A percentile compares a stretch with the other conserved stretches of the same genome.
Evolutionary conservation across 2,888 invertebrate species (phyloP).

Genomic region (Schizaphis graminum): DNA sequence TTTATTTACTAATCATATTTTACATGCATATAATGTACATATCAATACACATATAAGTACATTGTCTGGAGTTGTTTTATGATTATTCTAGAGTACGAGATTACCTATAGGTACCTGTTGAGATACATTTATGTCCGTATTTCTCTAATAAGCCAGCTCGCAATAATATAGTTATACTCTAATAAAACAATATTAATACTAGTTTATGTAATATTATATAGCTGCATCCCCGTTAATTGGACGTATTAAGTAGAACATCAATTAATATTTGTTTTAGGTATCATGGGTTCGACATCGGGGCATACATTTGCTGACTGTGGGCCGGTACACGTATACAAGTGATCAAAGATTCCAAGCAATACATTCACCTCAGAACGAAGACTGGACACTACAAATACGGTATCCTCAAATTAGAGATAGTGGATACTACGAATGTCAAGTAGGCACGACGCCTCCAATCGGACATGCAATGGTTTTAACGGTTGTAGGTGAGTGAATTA

Average conservation of each 20-base stretch:
- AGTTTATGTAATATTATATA: neutral
- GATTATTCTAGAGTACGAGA: neutral
- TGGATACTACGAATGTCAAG: constrained; percentile 94
- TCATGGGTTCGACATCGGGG: constrained; percentile 93
- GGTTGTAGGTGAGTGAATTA: constrained; percentile 86
- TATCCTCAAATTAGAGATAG: constrained; percentile 91
- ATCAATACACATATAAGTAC: neutral
- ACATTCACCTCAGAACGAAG: constrained; percentile 82
- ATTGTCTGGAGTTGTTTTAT: neutral
- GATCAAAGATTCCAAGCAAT: constrained; percentile 92
- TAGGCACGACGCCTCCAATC: constrained; percentile 92
- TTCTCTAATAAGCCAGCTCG: neutral
- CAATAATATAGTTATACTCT: neutral
- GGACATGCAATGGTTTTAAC: constrained; percentile 91
- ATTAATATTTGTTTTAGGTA: constrained; percentile 77
- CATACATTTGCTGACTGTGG: constrained; percentile 89
- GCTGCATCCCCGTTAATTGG: neutral
- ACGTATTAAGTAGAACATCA: neutral
- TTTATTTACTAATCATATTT: neutral
- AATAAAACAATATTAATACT: neutral
- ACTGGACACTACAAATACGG: constrained; percentile 93
- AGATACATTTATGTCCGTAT: neutral
- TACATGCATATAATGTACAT: neutral
- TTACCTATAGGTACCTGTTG: neutral
- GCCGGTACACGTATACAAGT: constrained; percentile 90